Percentiles rank a stretch among this genome's conserved stretches.
phyloP scores from a whole-genome alignment of 2,797 vertebrate genomes.

The Myripristis murdjan region DNA sequence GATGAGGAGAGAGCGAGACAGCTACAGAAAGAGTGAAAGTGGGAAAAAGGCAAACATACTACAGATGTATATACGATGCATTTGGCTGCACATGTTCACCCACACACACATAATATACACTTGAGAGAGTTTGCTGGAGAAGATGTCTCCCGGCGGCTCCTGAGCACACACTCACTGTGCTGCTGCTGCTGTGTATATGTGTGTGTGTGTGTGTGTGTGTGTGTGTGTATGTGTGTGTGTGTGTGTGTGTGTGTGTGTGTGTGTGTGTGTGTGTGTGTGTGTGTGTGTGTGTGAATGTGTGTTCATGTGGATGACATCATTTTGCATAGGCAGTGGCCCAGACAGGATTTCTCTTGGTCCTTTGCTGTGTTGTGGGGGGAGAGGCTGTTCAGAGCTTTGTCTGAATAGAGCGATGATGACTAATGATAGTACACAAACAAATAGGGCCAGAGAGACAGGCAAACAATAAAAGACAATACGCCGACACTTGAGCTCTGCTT shows the following conservation, averaged over 20 bases:
- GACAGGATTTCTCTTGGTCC: slow-evolving; percentile 69
- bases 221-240: slow-evolving; percentile 28
- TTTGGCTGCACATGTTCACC: slow-evolving; percentile 25
- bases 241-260: slow-evolving; percentile 18
- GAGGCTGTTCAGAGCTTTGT: slow-evolving; percentile 38
- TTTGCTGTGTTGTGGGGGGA: slow-evolving; percentile 27
- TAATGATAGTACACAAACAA: slow-evolving; percentile 67
- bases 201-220: slow-evolving; percentile 32
- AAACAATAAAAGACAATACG: slow-evolving; percentile 42
- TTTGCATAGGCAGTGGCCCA: slow-evolving; percentile 64
- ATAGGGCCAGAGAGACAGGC: slow-evolving; percentile 46
- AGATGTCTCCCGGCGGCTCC: slow-evolving; percentile 41
- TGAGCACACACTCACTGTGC: slow-evolving; percentile 53
- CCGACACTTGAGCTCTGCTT: slow-evolving; percentile 47
- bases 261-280: background rate
- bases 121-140: slow-evolving; percentile 21
- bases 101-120: slow-evolving; percentile 16
- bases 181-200: too few relatives aligned
- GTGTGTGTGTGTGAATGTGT: slow-evolving; percentile 13
- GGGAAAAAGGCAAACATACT: background rate
- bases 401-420: slow-evolving; percentile 68
- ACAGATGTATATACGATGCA: slow-evolving; percentile 49
- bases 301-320: slow-evolving; percentile 69
- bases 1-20: slow-evolving; percentile 41
- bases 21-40: background rate